Percentiles rank a stretch among this genome's conserved stretches.
Evolutionary conservation across 1,140 invertebrate genomes (phyloP).

Genomic region (Yoshiicerus persimilis): DNA sequence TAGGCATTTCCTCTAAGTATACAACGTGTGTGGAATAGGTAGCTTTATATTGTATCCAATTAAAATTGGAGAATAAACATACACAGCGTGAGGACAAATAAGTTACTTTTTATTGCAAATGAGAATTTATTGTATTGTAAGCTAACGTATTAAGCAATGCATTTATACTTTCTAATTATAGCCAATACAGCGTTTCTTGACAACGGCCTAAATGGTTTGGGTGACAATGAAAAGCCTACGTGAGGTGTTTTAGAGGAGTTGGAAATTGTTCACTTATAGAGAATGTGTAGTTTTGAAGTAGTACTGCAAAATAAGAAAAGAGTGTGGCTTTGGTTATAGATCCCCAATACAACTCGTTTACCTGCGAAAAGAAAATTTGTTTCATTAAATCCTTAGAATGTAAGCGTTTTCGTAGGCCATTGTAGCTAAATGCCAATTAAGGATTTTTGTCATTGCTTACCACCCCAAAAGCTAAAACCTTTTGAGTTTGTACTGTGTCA

Average conservation of each 20-base stretch:
- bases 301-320: constrained; percentile 74
- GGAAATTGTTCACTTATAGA: not conserved
- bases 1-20: no score
- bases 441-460: constrained; percentile 4
- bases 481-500: not conserved
- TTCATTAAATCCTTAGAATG: not conserved
- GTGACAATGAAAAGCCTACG: not conserved
- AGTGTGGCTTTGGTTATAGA: constrained; percentile 58
- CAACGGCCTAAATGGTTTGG: not conserved
- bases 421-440: not conserved
- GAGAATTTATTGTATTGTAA: no score
- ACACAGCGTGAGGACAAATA: no score
- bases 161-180: not conserved
- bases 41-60: no score
- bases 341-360: constrained; percentile 82
- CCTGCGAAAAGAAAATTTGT: constrained; percentile 54
- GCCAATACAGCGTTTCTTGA: not conserved
- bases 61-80: no score
- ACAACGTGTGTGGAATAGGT: no score
- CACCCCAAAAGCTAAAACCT: constrained; percentile 40
- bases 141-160: no score
- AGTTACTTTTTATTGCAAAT: no score
- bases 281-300: constrained; percentile 77
- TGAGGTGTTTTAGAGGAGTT: not conserved
- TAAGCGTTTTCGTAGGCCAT: not conserved